Conservation (phyloP, 2,113 vertebrate genomes). For the Chamaea fasciata region DNA sequence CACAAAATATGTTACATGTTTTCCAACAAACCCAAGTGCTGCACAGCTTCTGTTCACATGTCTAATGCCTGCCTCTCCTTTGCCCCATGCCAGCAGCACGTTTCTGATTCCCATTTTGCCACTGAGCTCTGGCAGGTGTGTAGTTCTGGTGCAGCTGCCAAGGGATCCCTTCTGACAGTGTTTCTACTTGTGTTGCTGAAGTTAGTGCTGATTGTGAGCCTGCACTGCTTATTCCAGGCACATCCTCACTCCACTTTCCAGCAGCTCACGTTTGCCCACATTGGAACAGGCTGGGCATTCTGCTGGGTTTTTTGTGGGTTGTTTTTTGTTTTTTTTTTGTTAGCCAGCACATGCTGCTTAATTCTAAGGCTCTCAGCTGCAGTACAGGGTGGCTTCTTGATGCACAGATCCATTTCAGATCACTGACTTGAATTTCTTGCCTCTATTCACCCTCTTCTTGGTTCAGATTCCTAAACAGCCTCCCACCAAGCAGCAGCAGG, state of each 20-base stretch:
- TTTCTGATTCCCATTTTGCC: neutral
- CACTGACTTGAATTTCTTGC: neutral
- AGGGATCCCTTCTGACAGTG: neutral
- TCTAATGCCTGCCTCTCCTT: neutral
- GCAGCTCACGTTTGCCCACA: conserved; percentile 12
- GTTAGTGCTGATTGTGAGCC: conserved; percentile 1
- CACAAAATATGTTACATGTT: neutral
- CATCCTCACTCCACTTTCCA: neutral
- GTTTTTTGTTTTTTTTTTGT: neutral
- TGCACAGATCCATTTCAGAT: neutral
- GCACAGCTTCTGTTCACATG: neutral
- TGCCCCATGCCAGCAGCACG: neutral
- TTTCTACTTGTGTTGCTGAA: neutral
- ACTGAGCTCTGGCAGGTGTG: neutral
- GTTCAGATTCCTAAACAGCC: neutral
- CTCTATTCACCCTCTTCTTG: neutral
- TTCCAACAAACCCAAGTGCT: neutral
- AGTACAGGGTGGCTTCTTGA: neutral
- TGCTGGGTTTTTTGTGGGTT: neutral
- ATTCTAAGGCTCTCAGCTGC: neutral
- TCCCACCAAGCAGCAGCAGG: neutral
- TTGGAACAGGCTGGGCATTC: neutral
- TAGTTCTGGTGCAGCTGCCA: neutral
- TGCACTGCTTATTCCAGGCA: conserved; percentile 24
- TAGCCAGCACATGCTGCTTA: neutral